Conservation (phyloP, 2,113 vertebrate species). For the Ameiurus melas region DNA sequence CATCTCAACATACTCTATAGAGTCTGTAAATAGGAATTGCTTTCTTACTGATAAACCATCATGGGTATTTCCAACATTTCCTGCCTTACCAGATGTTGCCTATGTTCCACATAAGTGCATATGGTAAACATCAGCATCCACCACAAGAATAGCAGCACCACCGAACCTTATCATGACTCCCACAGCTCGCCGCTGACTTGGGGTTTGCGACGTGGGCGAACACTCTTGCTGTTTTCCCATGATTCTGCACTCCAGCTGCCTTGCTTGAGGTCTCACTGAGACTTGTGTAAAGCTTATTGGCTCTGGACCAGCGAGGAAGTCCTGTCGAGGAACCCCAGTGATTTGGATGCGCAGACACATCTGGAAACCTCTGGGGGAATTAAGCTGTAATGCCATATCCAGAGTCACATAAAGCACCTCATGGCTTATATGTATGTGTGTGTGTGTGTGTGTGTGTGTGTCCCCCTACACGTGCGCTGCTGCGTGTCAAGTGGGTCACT, state of each 20-base stretch:
- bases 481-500: not conserved
- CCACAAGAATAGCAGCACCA: constrained; percentile 19
- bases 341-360: constrained; percentile 24
- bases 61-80: constrained; percentile 11
- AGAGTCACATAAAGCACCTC: constrained; percentile 2
- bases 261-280: constrained; percentile 6
- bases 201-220: not conserved
- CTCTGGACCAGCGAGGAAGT: constrained; percentile 17
- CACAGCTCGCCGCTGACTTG: constrained; percentile 12
- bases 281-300: constrained; percentile 23
- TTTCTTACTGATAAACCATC: constrained; percentile 18
- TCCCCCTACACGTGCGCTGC: not conserved
- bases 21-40: not conserved
- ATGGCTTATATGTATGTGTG: not conserved
- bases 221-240: constrained; percentile 18
- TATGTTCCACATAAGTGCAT: constrained; percentile 21
- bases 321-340: constrained; percentile 6
- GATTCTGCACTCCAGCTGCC: constrained; percentile 36
- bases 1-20: not conserved
- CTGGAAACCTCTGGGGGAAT: constrained; percentile 27
- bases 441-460: constrained; percentile 11
- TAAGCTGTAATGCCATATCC: not conserved
- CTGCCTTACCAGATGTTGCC: not conserved
- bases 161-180: constrained; percentile 10
- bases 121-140: constrained; percentile 33